A percentile compares a stretch with the other conserved stretches of the same genome.
These are phyloP conservation scores for Blastomussa wellsi DNA, from an alignment of 92 coral and sea anemone genomes.

Conservation along the genomic window DNA sequence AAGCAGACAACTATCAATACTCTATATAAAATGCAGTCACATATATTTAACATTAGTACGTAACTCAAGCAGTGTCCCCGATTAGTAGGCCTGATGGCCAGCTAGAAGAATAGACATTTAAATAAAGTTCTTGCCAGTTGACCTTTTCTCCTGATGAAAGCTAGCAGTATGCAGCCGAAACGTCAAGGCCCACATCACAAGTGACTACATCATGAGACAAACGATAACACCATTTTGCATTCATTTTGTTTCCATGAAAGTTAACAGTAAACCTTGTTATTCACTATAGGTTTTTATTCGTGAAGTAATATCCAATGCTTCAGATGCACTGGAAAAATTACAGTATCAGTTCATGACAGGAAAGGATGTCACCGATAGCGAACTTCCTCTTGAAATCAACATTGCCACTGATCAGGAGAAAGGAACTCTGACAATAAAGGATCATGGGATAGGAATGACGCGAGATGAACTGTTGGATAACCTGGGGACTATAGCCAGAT, in stretches of 20 bases:
- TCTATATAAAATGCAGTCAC: too few species aligned
- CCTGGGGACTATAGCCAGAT: conserved; percentile 93
- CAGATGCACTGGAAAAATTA: conserved; percentile 95
- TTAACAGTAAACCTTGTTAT: background rate
- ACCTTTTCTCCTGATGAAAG: too few species aligned
- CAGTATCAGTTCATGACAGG: conserved; percentile 92
- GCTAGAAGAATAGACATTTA: too few species aligned
- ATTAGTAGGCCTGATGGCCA: too few species aligned
- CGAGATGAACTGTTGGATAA: conserved; percentile 81
- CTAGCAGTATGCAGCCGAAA: too few species aligned
- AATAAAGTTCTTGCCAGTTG: too few species aligned
- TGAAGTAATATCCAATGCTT: conserved; percentile 92
- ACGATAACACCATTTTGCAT: background rate
- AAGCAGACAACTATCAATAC: too few species aligned
- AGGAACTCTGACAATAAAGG: conserved; percentile 86
- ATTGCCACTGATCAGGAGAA: conserved; percentile 85
- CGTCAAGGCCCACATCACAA: too few species aligned
- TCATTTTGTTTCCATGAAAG: background rate
- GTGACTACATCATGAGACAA: too few species aligned
- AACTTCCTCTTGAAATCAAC: conserved; percentile 80
- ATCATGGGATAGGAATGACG: conserved; percentile 94
- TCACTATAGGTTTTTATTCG: conserved; percentile 86
- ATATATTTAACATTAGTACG: too few species aligned
- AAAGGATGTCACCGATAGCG: conserved; percentile 72
- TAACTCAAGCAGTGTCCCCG: too few species aligned